Conservation (phyloP, 2,797 vertebrate genomes). For the Thamnophis elegans region DNA sequence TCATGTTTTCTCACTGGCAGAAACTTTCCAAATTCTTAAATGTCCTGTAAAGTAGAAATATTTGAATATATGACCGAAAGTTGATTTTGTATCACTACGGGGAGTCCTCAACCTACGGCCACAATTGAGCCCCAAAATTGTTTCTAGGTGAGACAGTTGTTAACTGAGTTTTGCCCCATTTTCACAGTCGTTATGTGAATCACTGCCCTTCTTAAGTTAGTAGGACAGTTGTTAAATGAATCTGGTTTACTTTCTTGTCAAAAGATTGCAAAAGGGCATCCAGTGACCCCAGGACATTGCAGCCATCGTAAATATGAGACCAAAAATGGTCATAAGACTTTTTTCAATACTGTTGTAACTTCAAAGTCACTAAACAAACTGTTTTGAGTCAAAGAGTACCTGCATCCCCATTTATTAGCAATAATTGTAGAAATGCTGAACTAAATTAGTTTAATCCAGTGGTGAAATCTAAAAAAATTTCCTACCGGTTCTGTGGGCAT, state of each 20-base stretch:
- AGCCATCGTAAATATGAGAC: background rate
- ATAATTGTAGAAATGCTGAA: background rate
- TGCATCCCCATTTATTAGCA: background rate
- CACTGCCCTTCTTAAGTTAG: no score
- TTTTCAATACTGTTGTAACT: background rate
- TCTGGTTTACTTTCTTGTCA: background rate
- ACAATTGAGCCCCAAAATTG: no score
- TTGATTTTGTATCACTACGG: background rate
- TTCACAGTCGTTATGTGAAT: no score
- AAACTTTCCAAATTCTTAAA: background rate
- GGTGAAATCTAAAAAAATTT: no score
- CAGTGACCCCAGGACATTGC: background rate
- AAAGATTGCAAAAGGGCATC: background rate
- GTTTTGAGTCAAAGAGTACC: background rate
- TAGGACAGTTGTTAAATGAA: background rate
- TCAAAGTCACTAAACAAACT: background rate
- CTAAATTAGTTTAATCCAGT: background rate
- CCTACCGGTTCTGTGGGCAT: no score
- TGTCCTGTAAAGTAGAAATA: background rate
- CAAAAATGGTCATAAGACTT: background rate
- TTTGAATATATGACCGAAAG: background rate
- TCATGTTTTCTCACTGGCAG: background rate
- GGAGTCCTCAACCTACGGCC: no score
- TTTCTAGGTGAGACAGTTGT: no score
- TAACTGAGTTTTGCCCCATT: no score